These are phyloP conservation scores for Emydocephalus ijimae DNA, from an alignment of 2,113 vertebrate species.

Conservation along the genomic window DNA sequence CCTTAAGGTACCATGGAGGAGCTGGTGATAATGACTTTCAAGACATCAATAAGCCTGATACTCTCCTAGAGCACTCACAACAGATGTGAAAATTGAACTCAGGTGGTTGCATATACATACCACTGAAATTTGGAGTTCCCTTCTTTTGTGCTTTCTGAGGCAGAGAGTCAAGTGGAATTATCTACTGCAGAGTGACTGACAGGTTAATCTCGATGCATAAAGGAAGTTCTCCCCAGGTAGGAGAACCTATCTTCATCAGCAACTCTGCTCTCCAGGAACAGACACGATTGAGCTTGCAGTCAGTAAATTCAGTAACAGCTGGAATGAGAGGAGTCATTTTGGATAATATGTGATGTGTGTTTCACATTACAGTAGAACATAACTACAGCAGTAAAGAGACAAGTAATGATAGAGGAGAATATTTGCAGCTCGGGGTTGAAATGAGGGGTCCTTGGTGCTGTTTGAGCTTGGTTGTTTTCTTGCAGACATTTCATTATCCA, in stretches of 20 bases:
- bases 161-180: constrained; percentile 43
- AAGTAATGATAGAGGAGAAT: neutral
- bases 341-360: constrained; percentile 32
- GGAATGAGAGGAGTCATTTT: constrained; percentile 52
- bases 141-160: neutral
- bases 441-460: neutral
- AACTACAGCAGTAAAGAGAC: neutral
- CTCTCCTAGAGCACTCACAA: constrained; percentile 17
- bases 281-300: constrained; percentile 49
- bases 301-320: constrained; percentile 55
- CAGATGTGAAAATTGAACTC: constrained; percentile 54
- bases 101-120: constrained; percentile 61
- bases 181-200: constrained; percentile 61
- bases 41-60: constrained; percentile 34
- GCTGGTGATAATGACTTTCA: constrained; percentile 58
- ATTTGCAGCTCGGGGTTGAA: neutral
- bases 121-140: constrained; percentile 54
- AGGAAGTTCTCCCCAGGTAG: constrained; percentile 59
- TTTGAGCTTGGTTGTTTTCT: neutral
- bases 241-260: constrained; percentile 14
- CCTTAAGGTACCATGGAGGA: constrained; percentile 57
- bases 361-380: neutral
- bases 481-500: neutral
- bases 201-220: constrained; percentile 63
- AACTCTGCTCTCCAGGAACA: constrained; percentile 16